Conservation (phyloP, 2,888 invertebrate species). For the Eristalinus aeneus region DNA sequence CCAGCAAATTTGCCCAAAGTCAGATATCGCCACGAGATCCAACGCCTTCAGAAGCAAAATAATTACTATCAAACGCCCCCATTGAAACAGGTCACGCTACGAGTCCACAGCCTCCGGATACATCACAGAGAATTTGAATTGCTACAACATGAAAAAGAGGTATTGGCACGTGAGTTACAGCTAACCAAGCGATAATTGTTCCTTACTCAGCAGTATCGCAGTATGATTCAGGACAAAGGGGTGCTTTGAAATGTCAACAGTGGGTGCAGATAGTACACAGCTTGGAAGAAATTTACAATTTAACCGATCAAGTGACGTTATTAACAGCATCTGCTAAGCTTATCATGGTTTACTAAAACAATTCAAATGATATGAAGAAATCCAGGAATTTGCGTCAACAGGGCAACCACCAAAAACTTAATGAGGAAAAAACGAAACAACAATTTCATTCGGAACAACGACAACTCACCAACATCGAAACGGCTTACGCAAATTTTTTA, state of each 20-base stretch:
- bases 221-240: too few relatives aligned
- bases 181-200: neutral
- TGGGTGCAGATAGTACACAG: too few relatives aligned
- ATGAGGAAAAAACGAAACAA: neutral
- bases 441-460: too few relatives aligned
- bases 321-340: neutral
- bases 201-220: neutral
- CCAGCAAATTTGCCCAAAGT: too few relatives aligned
- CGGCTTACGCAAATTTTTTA: neutral
- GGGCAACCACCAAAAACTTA: neutral
- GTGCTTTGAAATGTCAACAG: too few relatives aligned
- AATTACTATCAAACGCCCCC: neutral
- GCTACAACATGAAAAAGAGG: neutral
- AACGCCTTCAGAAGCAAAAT: neutral
- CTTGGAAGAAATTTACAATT: neutral
- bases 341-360: neutral
- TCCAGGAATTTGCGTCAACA: neutral
- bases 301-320: neutral
- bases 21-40: too few relatives aligned
- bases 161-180: slow-evolving; percentile 3
- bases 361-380: neutral
- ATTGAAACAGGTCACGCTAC: neutral
- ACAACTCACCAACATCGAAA: neutral
- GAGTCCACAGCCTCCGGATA: neutral
- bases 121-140: neutral